Conservation (phyloP, 2,888 invertebrate genomes). For the Rhogogaster chlorosoma region DNA sequence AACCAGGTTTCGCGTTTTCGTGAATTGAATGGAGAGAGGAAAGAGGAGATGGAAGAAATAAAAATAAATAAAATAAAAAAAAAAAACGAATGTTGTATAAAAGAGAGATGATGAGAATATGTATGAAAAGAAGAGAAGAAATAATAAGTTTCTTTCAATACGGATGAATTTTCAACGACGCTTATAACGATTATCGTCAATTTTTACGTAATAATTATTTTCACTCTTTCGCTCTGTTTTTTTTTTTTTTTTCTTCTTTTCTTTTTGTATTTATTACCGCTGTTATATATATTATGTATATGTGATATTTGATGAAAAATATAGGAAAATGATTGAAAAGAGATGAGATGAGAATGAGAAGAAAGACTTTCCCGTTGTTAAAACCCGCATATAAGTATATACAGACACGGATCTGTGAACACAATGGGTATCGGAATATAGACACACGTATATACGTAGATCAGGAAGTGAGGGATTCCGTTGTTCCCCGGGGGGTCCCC, state of each 20-base stretch:
- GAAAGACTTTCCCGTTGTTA: background rate
- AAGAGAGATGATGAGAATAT: background rate
- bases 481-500: background rate
- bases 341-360: background rate
- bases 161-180: background rate
- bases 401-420: background rate
- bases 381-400: background rate
- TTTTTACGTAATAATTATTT: background rate
- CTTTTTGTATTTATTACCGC: background rate
- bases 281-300: too few relatives aligned
- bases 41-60: background rate
- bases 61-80: background rate
- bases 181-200: background rate
- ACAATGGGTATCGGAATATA: background rate
- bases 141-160: background rate
- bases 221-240: background rate
- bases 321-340: background rate
- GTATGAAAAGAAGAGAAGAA: background rate
- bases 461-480: constrained; percentile 20
- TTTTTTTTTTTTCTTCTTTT: background rate
- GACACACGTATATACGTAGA: background rate
- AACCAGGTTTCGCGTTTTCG: background rate
- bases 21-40: too few relatives aligned
- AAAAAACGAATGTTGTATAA: background rate
- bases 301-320: background rate